Evolutionary conservation across 2,888 invertebrate species (phyloP), one percentile per base, ranked within the genome.

Genomic region (Macrophya alboannulata): DNA sequence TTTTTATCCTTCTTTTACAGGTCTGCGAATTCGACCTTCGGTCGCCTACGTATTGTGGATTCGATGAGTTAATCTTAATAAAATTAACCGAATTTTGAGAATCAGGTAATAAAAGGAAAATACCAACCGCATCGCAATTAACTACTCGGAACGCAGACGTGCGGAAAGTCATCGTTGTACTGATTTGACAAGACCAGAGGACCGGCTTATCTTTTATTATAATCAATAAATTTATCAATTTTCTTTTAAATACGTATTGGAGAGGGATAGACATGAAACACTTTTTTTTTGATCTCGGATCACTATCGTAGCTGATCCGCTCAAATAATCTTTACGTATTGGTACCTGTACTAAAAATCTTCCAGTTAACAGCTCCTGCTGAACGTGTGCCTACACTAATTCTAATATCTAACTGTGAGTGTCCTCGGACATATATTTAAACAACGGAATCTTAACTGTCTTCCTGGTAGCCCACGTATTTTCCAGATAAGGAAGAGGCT

Each of bases 401-500:
- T 31, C 10, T 8, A 31, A 15, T 59, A 25, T 79, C 51, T 12
- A 40, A 62, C 40, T 43, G 43, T 81, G 43, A 68, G 48, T 83
- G 83, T 83, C 68, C 68, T 83, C 83, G 83, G n/a, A 31, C 31
- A 48, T 21, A 48, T 21, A 71, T 62, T 81, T 71, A 74, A 55
- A 76, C 59, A 62, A 45, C 59, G 74, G 55, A 59, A 15, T 62
- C 40, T 25, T 37, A 40, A 31, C 43, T 59, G 81, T 85, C 85
- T 85, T 85, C 85, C 85, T 85, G 85, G 85, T 85, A 82, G 15
- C 85, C 85, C 85, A 85, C 85, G 85, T 85, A 21, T 31, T 8
- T 25, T 55, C 82, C 77, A 45, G 37, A 85, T 85, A 85, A 72
- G 85, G 85, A 81, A 59, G 85, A 55, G 82, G 68, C 17, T 31